Percentiles rank a stretch among this genome's conserved stretches.
These are phyloP conservation scores for Lasiurus borealis DNA, from an alignment of 2,113 vertebrate genomes.

Conservation along the genomic window DNA sequence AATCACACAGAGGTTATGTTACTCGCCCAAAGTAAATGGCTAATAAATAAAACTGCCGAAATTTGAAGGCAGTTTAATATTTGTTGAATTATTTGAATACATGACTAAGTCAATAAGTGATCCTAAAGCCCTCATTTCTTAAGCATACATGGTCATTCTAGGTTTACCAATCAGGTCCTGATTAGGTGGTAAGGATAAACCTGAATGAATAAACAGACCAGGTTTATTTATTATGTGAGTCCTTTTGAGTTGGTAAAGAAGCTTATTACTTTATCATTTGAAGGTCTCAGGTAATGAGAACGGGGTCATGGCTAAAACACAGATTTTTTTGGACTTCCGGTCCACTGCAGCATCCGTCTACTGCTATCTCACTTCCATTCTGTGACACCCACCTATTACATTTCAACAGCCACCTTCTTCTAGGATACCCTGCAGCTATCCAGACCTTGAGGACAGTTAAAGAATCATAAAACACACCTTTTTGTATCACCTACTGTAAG, in stretches of 20 bases:
- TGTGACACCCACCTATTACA: neutral
- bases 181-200: neutral
- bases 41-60: neutral
- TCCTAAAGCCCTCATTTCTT: neutral
- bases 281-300: neutral
- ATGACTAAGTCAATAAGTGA: neutral
- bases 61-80: constrained; percentile 3
- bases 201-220: neutral
- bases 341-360: neutral
- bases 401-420: neutral
- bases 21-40: neutral
- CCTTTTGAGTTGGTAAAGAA: neutral
- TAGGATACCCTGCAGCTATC: neutral
- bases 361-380: neutral
- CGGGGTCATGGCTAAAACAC: neutral
- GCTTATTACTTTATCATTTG: too few relatives aligned
- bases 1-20: neutral
- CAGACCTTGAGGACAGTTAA: neutral
- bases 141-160: neutral
- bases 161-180: neutral
- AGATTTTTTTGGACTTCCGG: neutral
- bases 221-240: neutral
- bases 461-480: neutral
- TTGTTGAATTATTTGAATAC: neutral
- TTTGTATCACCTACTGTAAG: neutral